Evolutionary conservation across 2,888 invertebrate species (phyloP), one percentile per base, ranked within the genome.

Genomic region (Schrankia costaestrigalis): DNA sequence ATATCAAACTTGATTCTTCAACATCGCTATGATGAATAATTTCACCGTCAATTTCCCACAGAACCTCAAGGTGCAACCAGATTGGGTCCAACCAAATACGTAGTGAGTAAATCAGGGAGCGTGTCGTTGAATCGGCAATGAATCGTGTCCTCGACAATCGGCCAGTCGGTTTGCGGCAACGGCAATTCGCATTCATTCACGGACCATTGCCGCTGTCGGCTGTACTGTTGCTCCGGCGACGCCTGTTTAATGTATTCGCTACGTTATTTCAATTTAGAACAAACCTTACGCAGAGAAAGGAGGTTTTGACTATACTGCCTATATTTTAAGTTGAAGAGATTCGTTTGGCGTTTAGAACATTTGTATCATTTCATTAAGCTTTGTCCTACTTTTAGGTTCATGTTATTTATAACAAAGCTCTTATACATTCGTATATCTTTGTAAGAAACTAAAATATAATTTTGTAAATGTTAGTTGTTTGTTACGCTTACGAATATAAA

Each of bases 111-210:
- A 78, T 77, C 74, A 70, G 69, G 62, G 69, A 68, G 69, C 53
- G 60, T 55, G 59, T 61, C 62, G 68, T 67, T 74, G 78, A 57
- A 56, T 56, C 48, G 58, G 58, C 56, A 84, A 83, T 83, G 78
- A 75, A 77, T 75, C 79, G 79, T 80, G 79, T 71, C 75, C 69
- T 71, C 78, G 74, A 69, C 67, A 83, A 83, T 81, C 80, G 78
- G 69, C 70, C 61, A 64, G 64, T 75, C 71, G 74, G 77, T 82
- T 79, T 82, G 84, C 78, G 56, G 56, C 77, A 72, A 74, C 75
- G 72, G 71, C 82, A 78, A 82, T 56, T 63, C 62, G 55, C 62
- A 84, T 78, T 79, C 77, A 75, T 72, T 73, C 74, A 66, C 71
- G 56, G 64, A 52, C 63, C 67, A 66, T 66, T 64, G 64, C 62